Base-by-base conservation (phyloP, 2,888 invertebrate genomes). In the Brachycybe producta region DNA sequence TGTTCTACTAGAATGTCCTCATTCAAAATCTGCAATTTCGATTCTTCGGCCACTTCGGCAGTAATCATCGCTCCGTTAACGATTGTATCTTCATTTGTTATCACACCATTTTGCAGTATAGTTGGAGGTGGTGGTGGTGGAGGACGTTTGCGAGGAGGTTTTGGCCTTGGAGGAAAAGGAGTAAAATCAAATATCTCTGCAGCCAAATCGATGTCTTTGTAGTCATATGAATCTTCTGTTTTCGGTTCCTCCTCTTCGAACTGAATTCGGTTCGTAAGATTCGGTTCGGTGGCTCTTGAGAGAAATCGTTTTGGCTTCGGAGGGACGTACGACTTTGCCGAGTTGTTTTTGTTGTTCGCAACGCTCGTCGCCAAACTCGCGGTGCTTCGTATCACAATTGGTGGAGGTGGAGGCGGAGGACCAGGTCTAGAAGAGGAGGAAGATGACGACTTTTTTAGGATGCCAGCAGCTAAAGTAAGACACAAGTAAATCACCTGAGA, bases 181-280 rank as follows among this genome's bases (percentile, higher is more conserved):
- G 40, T 24, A 27, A 44, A 50, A 26, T 50, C 44, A 44, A 50
- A 50, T 21, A 50, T 50, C 3, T 50, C 50, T 17, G 43, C 24
- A 27, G 44, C 50, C 7, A 50, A 44, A 19, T 50, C 50, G 36
- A 50, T 44, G 42, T 50, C 50, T 24, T 44, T 50, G 36, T 36
- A 50, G 36, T 50, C 50, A 36, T 30, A 36, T 4, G 50, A 50
- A 11, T 50, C 50, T 21, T 50, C 50, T 21, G 50, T 50, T n/a
- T 34, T 50, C 17, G 43, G 44, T 28, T 50, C 50, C n/a, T 50
- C 50, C 24, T 50, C 50, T 27, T 44, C 50, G 17, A 27, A n/a
- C n/a, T n/a, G n/a, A n/a, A n/a, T n/a, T n/a, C n/a, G n/a, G n/a
- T n/a, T n/a, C n/a, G n/a, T n/a, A n/a, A n/a, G n/a, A n/a, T n/a